These are phyloP conservation scores for Patella caerulea DNA, from an alignment of 2,888 invertebrate species.

Conservation along the genomic window DNA sequence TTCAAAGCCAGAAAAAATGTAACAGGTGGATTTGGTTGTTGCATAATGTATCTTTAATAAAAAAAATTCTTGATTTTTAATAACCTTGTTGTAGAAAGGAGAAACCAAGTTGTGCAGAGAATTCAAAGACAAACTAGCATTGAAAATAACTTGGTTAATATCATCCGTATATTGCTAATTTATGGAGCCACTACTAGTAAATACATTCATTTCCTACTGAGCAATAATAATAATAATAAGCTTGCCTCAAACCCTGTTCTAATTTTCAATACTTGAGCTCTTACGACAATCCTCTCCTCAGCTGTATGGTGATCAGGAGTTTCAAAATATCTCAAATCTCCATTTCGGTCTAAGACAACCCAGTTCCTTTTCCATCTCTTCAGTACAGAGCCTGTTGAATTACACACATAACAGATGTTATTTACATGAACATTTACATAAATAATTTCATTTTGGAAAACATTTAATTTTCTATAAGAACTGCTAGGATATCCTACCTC, in stretches of 20 bases:
- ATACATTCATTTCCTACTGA: not conserved
- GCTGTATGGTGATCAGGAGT: constrained; percentile 59
- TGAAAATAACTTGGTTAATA: not conserved
- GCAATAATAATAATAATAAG: not conserved
- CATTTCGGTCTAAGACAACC: constrained; percentile 68
- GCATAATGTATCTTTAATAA: too few relatives aligned
- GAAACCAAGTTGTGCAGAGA: too few relatives aligned
- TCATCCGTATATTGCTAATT: not conserved
- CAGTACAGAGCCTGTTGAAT: constrained; percentile 59
- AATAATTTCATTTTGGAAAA: too few relatives aligned
- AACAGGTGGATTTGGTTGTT: too few relatives aligned
- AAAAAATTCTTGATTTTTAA: too few relatives aligned
- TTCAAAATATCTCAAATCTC: constrained; percentile 67
- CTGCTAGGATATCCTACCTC: too few relatives aligned
- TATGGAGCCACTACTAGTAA: not conserved
- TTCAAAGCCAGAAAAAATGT: too few relatives aligned
- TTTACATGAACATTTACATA: too few relatives aligned
- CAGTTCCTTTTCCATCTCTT: constrained; percentile 69
- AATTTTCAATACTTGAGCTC: constrained; percentile 56
- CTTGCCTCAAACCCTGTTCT: constrained; percentile 59
- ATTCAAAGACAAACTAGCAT: not conserved
- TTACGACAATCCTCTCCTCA: constrained; percentile 63
- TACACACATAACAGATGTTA: too few relatives aligned
- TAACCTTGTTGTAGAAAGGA: too few relatives aligned
- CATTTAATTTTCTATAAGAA: too few relatives aligned